Evolutionary conservation across 2,797 vertebrate species (phyloP).

Genomic region (Rhabdomys pumilio): DNA sequence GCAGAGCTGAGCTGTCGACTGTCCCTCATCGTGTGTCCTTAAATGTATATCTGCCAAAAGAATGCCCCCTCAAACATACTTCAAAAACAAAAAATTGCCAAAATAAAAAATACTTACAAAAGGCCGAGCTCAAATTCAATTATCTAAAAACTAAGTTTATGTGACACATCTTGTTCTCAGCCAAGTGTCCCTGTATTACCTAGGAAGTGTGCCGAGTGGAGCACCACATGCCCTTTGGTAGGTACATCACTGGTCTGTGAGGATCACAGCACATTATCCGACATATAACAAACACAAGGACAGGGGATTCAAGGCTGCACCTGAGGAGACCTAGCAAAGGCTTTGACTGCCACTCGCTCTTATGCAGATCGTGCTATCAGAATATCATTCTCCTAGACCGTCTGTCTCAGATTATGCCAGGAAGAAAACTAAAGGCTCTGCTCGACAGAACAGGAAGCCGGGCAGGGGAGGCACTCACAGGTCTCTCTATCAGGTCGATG

Average conservation of each 20-base stretch:
- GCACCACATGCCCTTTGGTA: neutral
- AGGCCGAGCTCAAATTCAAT: neutral
- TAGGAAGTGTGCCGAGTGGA: neutral
- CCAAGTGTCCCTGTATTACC: neutral
- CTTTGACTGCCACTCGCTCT: neutral
- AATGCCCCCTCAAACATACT: neutral
- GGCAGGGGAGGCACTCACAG: constrained; percentile 89
- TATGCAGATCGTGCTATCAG: neutral
- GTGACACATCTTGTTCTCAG: neutral
- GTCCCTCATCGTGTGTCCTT: neutral
- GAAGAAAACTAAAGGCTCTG: neutral
- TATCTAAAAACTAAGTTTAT: neutral
- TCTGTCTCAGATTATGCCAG: neutral
- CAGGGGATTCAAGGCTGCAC: neutral
- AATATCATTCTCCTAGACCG: neutral
- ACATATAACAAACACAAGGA: accelerated
- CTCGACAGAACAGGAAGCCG: neutral
- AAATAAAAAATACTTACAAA: constrained; percentile 16
- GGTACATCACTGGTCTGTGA: neutral
- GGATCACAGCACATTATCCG: neutral
- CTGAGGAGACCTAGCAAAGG: neutral
- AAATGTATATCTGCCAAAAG: constrained; percentile 18
- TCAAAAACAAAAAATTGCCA: neutral
- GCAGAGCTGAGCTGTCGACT: neutral
- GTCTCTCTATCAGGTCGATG: constrained; percentile 98